Percentiles rank a stretch among this genome's conserved stretches.
phyloP scores from a whole-genome alignment of 2,797 vertebrate species.

The Danionella dracula region DNA sequence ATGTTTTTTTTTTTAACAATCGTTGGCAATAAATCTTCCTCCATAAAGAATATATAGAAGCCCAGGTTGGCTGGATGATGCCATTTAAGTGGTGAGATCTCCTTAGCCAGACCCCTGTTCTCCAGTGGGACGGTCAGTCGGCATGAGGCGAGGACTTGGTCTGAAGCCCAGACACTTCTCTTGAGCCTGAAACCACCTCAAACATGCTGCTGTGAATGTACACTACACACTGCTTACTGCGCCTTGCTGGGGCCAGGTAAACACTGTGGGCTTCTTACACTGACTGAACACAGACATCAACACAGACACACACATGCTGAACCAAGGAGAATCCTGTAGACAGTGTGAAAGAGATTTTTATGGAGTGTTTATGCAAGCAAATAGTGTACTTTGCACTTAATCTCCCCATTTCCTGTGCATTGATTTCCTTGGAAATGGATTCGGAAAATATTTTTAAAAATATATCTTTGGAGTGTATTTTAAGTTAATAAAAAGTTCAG shows the following conservation, averaged over 20 bases:
- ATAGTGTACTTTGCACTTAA: background rate
- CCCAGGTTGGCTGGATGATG: conserved; percentile 6
- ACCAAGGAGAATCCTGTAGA: background rate
- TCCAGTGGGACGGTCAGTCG: background rate
- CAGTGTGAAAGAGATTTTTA: background rate
- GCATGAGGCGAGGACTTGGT: conserved; percentile 4
- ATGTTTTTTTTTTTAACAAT: too few species aligned
- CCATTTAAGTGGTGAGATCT: background rate
- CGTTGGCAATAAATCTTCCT: background rate
- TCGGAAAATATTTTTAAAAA: too few species aligned
- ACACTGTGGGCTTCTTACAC: conserved; percentile 23
- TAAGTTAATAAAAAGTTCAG: too few species aligned
- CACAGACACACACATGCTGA: background rate
- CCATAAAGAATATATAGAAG: background rate
- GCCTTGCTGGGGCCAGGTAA: conserved; percentile 10
- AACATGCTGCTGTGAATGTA: conserved; percentile 16
- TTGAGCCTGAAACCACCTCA: conserved; percentile 19
- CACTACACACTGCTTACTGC: background rate
- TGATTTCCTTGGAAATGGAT: background rate
- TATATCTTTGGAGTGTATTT: too few species aligned
- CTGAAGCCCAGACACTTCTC: conserved; percentile 2
- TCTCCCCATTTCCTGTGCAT: background rate
- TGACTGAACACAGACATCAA: background rate
- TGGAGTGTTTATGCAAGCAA: background rate
- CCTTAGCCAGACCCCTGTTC: background rate